Evolutionary conservation across 2,113 vertebrate genomes (phyloP).

Genomic region (Chaetops frenatus): DNA sequence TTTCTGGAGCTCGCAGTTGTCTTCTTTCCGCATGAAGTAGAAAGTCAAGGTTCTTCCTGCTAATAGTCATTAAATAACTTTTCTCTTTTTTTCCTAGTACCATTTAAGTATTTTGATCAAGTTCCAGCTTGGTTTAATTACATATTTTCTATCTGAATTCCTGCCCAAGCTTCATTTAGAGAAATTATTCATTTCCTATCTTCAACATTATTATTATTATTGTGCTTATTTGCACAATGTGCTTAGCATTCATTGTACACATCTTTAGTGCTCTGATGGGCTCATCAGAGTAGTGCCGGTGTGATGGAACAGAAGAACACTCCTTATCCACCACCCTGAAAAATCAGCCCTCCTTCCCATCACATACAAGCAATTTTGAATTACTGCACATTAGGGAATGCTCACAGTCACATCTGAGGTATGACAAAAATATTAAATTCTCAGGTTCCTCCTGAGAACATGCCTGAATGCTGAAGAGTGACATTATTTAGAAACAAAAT

Average conservation of each 20-base stretch:
- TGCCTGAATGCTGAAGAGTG: background rate
- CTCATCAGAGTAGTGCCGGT: background rate
- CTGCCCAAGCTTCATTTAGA: constrained; percentile 55
- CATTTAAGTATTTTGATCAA: constrained; percentile 51
- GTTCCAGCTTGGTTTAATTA: constrained; percentile 55
- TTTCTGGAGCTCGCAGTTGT: background rate
- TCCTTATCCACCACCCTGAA: background rate
- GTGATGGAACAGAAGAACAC: background rate
- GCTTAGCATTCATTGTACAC: constrained; percentile 31
- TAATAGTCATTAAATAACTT: constrained; percentile 10
- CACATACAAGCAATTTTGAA: background rate
- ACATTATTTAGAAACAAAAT: background rate
- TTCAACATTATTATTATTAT: constrained; percentile 43
- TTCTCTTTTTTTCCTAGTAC: background rate
- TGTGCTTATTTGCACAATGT: constrained; percentile 39
- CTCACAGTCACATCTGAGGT: background rate
- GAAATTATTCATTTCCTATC: constrained; percentile 60
- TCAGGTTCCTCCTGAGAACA: background rate
- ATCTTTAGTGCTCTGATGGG: constrained; percentile 6
- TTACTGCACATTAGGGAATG: background rate
- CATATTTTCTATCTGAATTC: constrained; percentile 53
- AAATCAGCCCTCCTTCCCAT: background rate
- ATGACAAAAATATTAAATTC: background rate
- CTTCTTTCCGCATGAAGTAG: background rate
- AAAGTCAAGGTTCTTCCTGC: constrained; percentile 4